Evolutionary conservation across 2,797 vertebrate species (phyloP).

Genomic region (Synaphobranchus kaupii): DNA sequence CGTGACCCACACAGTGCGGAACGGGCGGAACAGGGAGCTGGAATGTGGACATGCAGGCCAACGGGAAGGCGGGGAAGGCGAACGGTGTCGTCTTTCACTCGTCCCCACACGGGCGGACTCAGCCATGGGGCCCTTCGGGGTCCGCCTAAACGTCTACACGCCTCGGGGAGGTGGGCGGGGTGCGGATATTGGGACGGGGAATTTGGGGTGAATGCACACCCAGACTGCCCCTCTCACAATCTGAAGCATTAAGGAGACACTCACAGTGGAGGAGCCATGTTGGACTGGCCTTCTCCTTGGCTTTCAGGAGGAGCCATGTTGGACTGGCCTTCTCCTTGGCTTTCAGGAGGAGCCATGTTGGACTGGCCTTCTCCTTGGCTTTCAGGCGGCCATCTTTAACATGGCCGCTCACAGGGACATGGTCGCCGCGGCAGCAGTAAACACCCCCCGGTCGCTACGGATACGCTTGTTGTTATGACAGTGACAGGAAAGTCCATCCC

Average conservation of each 20-base stretch:
- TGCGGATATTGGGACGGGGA: not conserved
- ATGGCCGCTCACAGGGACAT: not conserved
- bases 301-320: no score
- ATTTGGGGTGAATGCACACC: no score
- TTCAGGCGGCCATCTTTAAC: not conserved
- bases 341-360: not conserved
- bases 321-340: not conserved
- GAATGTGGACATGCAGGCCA: slow-evolving; percentile 5
- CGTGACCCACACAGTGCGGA: not conserved
- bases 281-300: no score
- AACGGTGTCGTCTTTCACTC: slow-evolving; percentile 33
- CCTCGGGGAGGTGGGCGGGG: no score
- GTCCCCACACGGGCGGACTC: not conserved
- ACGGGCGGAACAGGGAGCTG: not conserved
- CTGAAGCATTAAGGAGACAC: no score
- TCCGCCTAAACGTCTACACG: no score
- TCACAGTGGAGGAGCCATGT: not conserved
- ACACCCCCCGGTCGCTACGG: not conserved
- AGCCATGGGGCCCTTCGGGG: no score
- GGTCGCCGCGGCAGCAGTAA: not conserved
- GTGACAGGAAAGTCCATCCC: not conserved
- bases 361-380: not conserved
- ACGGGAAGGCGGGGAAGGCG: not conserved
- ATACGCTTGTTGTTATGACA: slow-evolving; percentile 1
- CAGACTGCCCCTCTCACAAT: not conserved